Base-by-base conservation (phyloP, 2,113 vertebrate species). In the Himantopus leucocephalus region DNA sequence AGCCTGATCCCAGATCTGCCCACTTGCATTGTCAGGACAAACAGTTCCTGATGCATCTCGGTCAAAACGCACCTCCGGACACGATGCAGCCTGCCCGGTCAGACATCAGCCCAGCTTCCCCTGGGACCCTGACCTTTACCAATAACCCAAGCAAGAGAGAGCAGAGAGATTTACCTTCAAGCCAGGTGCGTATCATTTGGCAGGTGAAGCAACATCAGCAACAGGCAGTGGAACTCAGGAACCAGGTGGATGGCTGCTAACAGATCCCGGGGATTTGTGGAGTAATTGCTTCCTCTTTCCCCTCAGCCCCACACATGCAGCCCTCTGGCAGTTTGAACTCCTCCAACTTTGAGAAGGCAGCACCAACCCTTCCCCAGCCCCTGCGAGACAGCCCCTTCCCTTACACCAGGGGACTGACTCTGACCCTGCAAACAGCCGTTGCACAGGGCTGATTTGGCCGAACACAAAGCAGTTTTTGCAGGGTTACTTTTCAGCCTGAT, bases 1-100 rank as follows among this genome's bases (percentile, higher is more conserved):
- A 91, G 60, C 47, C 91, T 45, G 47, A 48, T 60, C 80, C 60
- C 88, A 85, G 79, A 41, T 29, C 87, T 89, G 76, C 92, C 83
- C 80, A 52, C 58, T 60, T 10, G 34, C 18, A 37, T 0, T 47
- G 73, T 79, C 80, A 87, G 88, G 56, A 91, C 92, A 90, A 88
- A 90, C n/a, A 59, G 79, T 60, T 90, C 77, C 73, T 41, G 47
- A 8, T 1, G 1, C 39, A 47, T 19, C 35, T 26, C 1, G 3
- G 53, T 29, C 45, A 73, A 24, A 24, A 45, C 2, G 2, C 3
- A 3, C 47, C 45, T 35, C 71, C 3, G 3, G 83, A 18, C 21
- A 12, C 12, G 48, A 22, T 50, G 48, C 22, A 50, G 48, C 48
- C 48, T 50, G 12, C 48, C 64, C 20, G 1, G 45, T 26, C 48